These are phyloP conservation scores for Phalacrocorax pelagicus DNA, from an alignment of 2,113 vertebrate genomes.

Conservation along the genomic window DNA sequence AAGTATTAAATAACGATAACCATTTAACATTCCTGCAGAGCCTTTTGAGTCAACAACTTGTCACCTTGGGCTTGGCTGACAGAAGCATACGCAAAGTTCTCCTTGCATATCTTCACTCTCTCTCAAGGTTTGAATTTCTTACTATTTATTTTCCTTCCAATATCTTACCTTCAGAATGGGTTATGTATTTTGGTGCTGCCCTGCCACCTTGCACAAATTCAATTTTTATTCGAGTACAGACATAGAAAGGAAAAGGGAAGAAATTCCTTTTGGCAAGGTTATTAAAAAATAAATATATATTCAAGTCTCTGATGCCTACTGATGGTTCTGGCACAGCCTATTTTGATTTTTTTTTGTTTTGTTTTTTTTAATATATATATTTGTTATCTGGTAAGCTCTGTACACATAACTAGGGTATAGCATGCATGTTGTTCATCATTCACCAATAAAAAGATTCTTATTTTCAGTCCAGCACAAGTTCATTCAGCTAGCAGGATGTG, in stretches of 20 bases:
- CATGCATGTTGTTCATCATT: neutral
- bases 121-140: neutral
- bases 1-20: constrained; percentile 37
- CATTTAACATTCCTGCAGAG: constrained; percentile 40
- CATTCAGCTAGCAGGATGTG: neutral
- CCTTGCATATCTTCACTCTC: neutral
- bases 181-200: neutral
- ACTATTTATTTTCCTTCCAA: neutral
- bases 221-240: neutral
- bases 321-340: neutral
- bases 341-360: neutral
- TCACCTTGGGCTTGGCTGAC: neutral
- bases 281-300: neutral
- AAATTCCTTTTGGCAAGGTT: neutral
- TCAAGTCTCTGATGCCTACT: neutral
- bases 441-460: neutral
- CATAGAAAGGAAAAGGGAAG: neutral
- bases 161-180: neutral
- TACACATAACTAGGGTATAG: neutral
- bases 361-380: neutral
- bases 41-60: constrained; percentile 9
- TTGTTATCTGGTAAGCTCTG: neutral
- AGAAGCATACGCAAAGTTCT: neutral
- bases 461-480: neutral
- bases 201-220: neutral